Evolutionary conservation across 2,797 vertebrate genomes (phyloP), one percentile per base, ranked within the genome.

Genomic region (Peromyscus eremicus): DNA sequence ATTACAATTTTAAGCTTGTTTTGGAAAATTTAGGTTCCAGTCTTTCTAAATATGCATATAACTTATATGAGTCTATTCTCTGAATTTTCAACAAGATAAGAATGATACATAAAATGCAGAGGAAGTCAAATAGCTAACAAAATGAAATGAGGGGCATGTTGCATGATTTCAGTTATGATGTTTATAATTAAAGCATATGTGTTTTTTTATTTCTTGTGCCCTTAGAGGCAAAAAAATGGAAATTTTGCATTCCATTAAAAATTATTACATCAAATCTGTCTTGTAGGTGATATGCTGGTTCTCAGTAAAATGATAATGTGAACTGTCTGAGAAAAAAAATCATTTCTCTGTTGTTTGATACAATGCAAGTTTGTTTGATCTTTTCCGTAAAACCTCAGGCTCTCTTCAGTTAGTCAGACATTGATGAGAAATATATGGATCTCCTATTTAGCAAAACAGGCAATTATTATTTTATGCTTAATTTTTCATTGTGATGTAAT

Each of bases 41-140:
- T 82, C 4, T 93, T 96, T 92, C 10, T 12, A 1, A 37, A 2
- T 32, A 23, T 25, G 57, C 55, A 9, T 79, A 46, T 37, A 77
- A 75, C 5, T 97, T 80, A 55, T 62, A 43, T 64, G n/a, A 95
- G 13, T 3, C 46, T 95, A 21, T 90, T 62, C 89, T 94, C 64
- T 29, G 32, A 87, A 64, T 89, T 75, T 55, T 91, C 40, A 94
- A 70, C 76, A 92, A 76, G n/a, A 4, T 90, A 60, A 88, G 3
- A 76, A 64, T 73, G 80, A 9, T 32, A 40, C 3, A 84, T 57
- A 73, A 91, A 93, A 92, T 92, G 11, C 23, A 91, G 87, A 11
- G 23, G 14, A 88, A 88, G 4, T 7, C 10, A 57, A 37, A 25
- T 57, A 92, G 60, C 32, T 68, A 87, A 52, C 34, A 90, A 13